Conservation (phyloP, 2,888 invertebrate species). For the Tanypteryx hageni region DNA sequence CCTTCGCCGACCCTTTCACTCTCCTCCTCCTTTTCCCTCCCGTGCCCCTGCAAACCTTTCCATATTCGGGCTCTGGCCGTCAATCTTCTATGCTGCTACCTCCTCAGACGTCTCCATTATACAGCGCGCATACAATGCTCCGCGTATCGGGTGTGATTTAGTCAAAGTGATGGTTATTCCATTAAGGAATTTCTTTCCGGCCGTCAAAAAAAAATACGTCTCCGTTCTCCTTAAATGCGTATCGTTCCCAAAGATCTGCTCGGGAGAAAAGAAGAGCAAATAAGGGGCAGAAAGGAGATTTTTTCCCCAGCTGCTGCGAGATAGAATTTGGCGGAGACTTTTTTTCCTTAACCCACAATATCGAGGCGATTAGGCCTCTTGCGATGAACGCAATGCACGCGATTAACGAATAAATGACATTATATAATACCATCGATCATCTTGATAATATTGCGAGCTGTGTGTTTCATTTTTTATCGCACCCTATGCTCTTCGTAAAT, state of each 20-base stretch:
- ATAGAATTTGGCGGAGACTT: no score
- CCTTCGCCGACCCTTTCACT: no score
- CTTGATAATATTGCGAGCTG: no score
- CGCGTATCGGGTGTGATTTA: constrained; percentile 15
- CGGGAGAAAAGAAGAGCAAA: neutral
- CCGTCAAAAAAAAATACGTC: neutral
- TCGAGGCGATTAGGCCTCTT: no score
- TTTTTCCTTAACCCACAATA: no score
- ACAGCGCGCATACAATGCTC: neutral
- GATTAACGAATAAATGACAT: no score
- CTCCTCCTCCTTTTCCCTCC: no score
- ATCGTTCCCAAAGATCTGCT: neutral
- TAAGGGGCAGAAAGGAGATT: neutral
- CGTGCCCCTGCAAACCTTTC: neutral
- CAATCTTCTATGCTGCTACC: neutral
- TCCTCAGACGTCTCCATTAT: neutral
- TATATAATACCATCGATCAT: no score
- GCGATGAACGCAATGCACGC: no score
- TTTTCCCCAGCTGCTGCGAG: neutral
- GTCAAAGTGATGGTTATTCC: neutral
- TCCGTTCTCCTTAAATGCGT: no score
- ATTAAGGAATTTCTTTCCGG: constrained; percentile 19
- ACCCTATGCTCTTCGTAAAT: no score
- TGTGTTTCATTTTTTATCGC: no score
- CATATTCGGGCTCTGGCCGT: neutral